A percentile compares a stretch with the other conserved stretches of the same genome.
These are phyloP conservation scores for Sitta europaea DNA, from an alignment of 2,113 vertebrate genomes.

Conservation along the genomic window DNA sequence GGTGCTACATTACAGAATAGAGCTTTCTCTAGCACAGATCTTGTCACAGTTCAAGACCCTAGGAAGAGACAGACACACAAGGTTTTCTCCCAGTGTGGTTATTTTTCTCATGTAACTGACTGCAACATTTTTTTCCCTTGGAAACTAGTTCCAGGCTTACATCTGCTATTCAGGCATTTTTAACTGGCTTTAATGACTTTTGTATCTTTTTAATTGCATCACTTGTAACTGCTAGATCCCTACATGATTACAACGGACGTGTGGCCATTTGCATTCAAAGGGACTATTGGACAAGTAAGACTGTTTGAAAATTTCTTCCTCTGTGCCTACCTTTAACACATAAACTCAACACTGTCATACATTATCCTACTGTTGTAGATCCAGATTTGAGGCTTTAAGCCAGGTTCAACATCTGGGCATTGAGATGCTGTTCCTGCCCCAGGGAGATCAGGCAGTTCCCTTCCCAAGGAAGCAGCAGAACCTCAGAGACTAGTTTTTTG, in stretches of 20 bases:
- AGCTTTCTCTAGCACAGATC: background rate
- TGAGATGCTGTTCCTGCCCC: background rate
- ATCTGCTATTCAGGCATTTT: background rate
- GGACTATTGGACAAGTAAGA: background rate
- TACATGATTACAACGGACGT: background rate
- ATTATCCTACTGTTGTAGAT: background rate
- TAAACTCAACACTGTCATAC: background rate
- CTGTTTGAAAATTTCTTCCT: background rate
- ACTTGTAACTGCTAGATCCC: background rate
- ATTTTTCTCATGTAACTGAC: background rate
- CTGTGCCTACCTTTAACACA: background rate
- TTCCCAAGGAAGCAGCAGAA: background rate
- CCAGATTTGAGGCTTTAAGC: background rate
- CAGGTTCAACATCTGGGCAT: background rate
- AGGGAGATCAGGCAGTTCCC: background rate
- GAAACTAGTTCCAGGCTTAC: background rate
- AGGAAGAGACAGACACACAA: background rate
- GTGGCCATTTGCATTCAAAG: background rate
- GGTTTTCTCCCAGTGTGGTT: background rate
- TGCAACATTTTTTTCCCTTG: background rate
- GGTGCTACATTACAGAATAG: accelerated
- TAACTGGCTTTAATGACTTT: background rate
- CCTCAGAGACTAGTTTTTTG: background rate
- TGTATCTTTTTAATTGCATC: background rate
- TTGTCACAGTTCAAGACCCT: accelerated